Evolutionary conservation across 1,140 invertebrate species (phyloP).

Genomic region (Planococcus citri): DNA sequence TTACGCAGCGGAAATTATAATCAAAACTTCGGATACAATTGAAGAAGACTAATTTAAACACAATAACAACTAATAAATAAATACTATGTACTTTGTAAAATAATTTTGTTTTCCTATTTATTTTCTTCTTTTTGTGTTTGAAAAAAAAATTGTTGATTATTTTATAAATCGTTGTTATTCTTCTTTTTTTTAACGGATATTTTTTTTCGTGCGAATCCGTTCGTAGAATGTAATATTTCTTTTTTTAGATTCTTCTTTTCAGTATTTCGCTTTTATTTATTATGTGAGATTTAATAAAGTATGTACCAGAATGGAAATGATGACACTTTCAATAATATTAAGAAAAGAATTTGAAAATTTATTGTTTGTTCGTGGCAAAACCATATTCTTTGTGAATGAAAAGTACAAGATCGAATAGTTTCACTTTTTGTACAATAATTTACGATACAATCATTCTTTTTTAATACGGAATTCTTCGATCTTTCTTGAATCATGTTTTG

Average conservation of each 20-base stretch:
- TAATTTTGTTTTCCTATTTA: not conserved
- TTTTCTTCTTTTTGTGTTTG: not conserved
- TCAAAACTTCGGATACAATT: slow-evolving; percentile 7
- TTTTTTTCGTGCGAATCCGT: not conserved
- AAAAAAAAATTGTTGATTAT: not conserved
- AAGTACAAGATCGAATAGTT: no score
- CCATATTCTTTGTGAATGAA: no score
- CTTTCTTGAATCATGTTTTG: no score
- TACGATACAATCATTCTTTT: no score
- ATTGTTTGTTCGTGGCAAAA: no score
- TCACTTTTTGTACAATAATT: no score
- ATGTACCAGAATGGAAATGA: no score
- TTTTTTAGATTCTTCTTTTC: not conserved
- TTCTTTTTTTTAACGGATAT: not conserved
- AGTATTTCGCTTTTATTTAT: slow-evolving; percentile 3
- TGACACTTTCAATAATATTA: no score
- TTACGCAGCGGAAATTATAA: not conserved
- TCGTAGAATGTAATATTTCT: no score
- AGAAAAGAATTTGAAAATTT: no score
- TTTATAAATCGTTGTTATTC: not conserved
- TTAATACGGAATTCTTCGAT: no score
- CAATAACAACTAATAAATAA: not conserved
- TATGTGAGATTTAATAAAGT: no score
- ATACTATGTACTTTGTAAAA: not conserved
- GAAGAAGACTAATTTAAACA: not conserved